Percentiles rank a stretch among this genome's conserved stretches.
Evolutionary conservation across 2,888 invertebrate species (phyloP).

Genomic region (Sphinx pinastri): DNA sequence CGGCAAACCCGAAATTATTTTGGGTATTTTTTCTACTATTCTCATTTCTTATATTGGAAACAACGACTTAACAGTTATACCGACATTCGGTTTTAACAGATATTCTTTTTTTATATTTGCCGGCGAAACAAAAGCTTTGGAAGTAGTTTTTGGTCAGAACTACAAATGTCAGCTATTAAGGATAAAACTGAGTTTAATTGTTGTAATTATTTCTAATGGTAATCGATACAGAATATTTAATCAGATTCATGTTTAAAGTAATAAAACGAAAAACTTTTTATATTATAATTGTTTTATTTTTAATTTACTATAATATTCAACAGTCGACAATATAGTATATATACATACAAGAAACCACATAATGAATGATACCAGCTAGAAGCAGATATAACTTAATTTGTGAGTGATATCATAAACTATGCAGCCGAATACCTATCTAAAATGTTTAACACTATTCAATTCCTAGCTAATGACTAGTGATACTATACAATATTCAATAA

Average conservation of each 20-base stretch:
- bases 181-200: neutral
- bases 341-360: conserved; percentile 51
- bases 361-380: conserved; percentile 44
- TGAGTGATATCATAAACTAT: conserved; percentile 45
- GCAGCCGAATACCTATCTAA: conserved; percentile 55
- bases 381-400: conserved; percentile 31
- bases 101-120: conserved; percentile 55
- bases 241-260: conserved; percentile 24
- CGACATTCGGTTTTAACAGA: conserved; percentile 56
- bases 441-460: conserved; percentile 61
- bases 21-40: conserved; percentile 59
- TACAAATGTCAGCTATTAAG: neutral
- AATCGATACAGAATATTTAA: neutral
- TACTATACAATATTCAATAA: conserved; percentile 67
- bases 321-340: conserved; percentile 64
- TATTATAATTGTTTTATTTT: conserved; percentile 66
- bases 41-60: conserved; percentile 65
- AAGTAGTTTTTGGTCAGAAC: neutral
- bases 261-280: conserved; percentile 42
- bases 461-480: conserved; percentile 81
- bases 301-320: conserved; percentile 65
- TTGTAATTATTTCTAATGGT: neutral
- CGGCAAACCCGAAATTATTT: conserved; percentile 76
- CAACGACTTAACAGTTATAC: conserved; percentile 68
- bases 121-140: conserved; percentile 55